Conservation (phyloP, 2,888 invertebrate species). For the Metalampra italica region DNA sequence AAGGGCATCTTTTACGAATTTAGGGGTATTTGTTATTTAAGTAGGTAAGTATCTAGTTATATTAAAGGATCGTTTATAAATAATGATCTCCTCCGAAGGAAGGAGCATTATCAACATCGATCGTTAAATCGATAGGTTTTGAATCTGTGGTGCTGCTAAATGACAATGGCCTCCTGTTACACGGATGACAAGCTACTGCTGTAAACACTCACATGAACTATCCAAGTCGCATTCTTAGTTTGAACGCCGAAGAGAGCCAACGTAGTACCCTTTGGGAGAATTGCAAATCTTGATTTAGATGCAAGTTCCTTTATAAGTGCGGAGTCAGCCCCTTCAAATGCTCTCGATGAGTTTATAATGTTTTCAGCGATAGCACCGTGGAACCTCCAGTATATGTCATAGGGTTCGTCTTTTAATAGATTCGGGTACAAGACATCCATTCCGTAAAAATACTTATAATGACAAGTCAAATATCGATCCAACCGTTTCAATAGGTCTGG, state of each 20-base stretch:
- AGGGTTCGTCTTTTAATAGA: conserved; percentile 44
- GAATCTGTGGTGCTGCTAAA: no score
- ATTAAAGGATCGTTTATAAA: no score
- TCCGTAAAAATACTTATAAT: conserved; percentile 58
- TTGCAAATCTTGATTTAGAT: conserved; percentile 36
- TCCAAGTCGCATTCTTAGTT: conserved; percentile 46
- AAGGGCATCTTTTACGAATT: no score
- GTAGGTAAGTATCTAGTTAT: no score
- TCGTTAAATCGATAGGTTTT: no score
- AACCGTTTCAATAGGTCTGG: conserved; percentile 43
- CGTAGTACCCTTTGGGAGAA: conserved; percentile 42
- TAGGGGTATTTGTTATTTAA: no score
- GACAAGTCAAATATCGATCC: conserved; percentile 49
- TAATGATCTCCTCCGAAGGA: no score
- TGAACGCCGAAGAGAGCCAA: conserved; percentile 46
- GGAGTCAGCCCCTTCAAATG: conserved; percentile 41
- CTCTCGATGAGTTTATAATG: conserved; percentile 40
- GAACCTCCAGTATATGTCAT: conserved; percentile 55
- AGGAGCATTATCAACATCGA: no score
- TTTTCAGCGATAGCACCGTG: conserved; percentile 55
- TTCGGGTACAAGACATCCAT: conserved; percentile 46
- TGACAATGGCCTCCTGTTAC: no score
- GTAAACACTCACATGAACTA: conserved; percentile 44
- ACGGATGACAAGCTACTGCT: no score
- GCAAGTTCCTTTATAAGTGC: conserved; percentile 47